Base-by-base conservation (phyloP, 2,113 vertebrate genomes). In the Scartelaos histophorus region DNA sequence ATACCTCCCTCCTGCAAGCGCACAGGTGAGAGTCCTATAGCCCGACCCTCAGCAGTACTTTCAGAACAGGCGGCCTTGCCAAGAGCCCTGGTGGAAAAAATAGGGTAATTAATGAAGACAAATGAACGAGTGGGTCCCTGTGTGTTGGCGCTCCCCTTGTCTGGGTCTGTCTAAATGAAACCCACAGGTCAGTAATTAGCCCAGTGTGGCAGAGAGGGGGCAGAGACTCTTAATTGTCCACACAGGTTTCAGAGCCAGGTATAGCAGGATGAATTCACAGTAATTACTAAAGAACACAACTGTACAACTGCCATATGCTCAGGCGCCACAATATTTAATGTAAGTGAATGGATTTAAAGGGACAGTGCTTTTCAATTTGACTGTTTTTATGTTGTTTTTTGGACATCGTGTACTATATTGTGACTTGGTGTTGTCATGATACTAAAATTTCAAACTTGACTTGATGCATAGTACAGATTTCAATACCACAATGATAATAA, bases 161-260 rank as follows among this genome's bases (percentile, higher is more conserved):
- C 53, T 43, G 66, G 38, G 45, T 65, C 82, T 85, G 79, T 87
- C 84, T 77, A 86, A 90, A 90, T 87, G 88, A 86, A 90, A 92
- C 85, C 89, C 87, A 91, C 89, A 91, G 90, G 89, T 91, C 88
- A 89, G 89, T 90, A 89, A 93, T 92, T 88, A 93, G 86, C 82
- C 82, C 88, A 78, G 80, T 81, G 84, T 82, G 88, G 82, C 82
- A 85, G 85, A 38, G 38, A 38, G 75, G 73, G 77, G 73, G 60
- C 53, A 78, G 72, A 78, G 53, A 74, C 58, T 75, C 47, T 85
- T 91, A 89, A 89, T 90, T 88, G 77, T 76, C 76, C 84, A 75
- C 79, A 84, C 81, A 16, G 76, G 76, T 84, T 73, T 85, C 69
- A 29, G 64, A 70, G 71, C 78, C 85, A 87, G 83, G 88, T 84